Conservation (phyloP, 2,888 invertebrate genomes). For the Aradus depressus region DNA sequence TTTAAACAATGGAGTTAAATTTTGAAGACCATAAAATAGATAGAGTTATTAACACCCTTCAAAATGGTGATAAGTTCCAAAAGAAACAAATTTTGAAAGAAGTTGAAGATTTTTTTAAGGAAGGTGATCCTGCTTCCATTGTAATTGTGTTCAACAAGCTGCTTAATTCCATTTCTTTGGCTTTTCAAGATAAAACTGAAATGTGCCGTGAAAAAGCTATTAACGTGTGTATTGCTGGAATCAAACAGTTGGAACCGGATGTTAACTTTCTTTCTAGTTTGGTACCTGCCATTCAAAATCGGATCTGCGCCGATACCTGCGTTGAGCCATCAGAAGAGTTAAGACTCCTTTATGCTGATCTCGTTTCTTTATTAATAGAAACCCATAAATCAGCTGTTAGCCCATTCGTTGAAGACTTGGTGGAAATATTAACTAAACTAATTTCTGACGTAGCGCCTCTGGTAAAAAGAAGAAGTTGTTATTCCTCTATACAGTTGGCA, state of each 20-base stretch:
- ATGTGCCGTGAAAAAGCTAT: slow-evolving; percentile 19
- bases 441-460: slow-evolving; percentile 67
- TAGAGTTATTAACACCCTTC: slow-evolving; percentile 19
- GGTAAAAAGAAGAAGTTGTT: slow-evolving; percentile 67
- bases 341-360: slow-evolving; percentile 52
- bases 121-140: background rate
- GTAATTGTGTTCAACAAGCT: slow-evolving; percentile 17
- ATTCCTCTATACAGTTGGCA: slow-evolving; percentile 55
- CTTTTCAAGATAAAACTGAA: slow-evolving; percentile 20
- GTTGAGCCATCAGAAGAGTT: slow-evolving; percentile 70
- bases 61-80: slow-evolving; percentile 15
- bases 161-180: slow-evolving; percentile 14
- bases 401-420: slow-evolving; percentile 63
- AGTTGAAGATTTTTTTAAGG: background rate
- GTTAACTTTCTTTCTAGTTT: slow-evolving; percentile 6
- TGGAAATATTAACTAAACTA: slow-evolving; percentile 58
- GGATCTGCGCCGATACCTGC: slow-evolving; percentile 5
- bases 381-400: slow-evolving; percentile 51
- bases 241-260: slow-evolving; percentile 5
- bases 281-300: slow-evolving; percentile 12
- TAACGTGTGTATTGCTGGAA: background rate
- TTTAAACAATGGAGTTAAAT: no score
- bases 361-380: slow-evolving; percentile 54
- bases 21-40: no score
- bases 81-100: slow-evolving; percentile 18